phyloP scores from a whole-genome alignment of 2,113 vertebrate species.

The Heliornis fulica region DNA sequence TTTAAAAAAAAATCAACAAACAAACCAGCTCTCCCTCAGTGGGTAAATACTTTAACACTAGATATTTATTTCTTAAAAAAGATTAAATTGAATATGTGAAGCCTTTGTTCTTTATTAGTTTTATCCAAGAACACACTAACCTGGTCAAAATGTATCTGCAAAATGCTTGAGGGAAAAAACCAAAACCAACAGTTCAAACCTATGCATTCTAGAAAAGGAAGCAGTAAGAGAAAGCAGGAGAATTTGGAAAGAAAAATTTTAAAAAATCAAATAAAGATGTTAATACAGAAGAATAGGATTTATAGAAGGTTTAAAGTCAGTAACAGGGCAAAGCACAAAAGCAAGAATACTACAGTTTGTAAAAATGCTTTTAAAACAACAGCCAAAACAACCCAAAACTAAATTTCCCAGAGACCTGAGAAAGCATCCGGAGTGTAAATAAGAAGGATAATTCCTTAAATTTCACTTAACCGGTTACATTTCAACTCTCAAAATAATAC shows the following conservation, averaged over 20 bases:
- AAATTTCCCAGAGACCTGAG: background rate
- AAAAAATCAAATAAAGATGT: background rate
- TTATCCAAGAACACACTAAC: background rate
- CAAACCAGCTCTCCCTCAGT: fast-evolving
- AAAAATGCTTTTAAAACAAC: background rate
- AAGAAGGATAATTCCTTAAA: background rate
- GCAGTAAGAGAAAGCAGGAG: background rate
- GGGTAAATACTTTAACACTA: background rate
- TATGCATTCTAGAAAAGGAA: background rate
- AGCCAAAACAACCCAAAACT: background rate
- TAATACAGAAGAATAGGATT: background rate
- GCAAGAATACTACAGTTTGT: background rate
- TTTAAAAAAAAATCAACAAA: background rate
- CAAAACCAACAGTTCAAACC: no score
- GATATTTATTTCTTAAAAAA: background rate
- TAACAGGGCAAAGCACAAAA: background rate
- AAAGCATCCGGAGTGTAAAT: background rate
- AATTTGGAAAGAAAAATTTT: background rate
- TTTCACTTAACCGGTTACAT: background rate
- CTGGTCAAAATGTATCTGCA: background rate
- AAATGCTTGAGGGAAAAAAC: background rate
- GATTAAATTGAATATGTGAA: background rate
- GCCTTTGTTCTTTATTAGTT: background rate
- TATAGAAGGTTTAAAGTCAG: background rate
- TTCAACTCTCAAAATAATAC: background rate